Conservation (phyloP, 2,888 invertebrate species). For the Pheosia gnoma region DNA sequence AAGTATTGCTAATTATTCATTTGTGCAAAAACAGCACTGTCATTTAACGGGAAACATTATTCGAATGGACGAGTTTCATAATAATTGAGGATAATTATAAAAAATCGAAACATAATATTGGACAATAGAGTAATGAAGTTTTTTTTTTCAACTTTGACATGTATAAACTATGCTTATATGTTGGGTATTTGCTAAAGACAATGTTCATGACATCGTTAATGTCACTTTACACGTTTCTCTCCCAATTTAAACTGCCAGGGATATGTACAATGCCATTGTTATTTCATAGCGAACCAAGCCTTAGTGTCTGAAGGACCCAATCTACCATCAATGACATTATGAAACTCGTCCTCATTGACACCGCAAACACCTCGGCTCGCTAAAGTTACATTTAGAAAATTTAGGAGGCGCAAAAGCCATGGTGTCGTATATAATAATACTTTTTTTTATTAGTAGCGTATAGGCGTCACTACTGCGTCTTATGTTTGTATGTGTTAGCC, state of each 20-base stretch:
- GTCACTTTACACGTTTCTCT: too few relatives aligned
- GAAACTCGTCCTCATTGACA: not conserved
- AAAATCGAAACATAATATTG: too few relatives aligned
- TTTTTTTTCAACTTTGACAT: too few relatives aligned
- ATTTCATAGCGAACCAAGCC: not conserved
- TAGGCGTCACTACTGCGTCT: conserved; percentile 19
- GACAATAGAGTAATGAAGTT: too few relatives aligned
- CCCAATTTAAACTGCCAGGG: too few relatives aligned
- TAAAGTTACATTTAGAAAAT: conserved; percentile 6
- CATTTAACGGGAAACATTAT: conserved; percentile 15
- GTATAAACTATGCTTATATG: too few relatives aligned
- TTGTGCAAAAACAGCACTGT: conserved; percentile 34
- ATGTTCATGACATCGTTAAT: too few relatives aligned
- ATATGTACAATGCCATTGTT: too few relatives aligned
- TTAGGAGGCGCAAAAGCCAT: conserved; percentile 33
- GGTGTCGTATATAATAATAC: conserved; percentile 43
- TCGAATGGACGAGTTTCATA: not conserved
- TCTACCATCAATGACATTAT: not conserved
- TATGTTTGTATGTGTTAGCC: conserved; percentile 22
- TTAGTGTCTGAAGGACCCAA: not conserved
- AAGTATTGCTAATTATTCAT: conserved; percentile 29
- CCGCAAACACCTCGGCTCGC: not conserved
- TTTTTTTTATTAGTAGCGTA: conserved; percentile 28
- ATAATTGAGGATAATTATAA: too few relatives aligned
- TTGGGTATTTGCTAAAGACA: too few relatives aligned